phyloP scores from a whole-genome alignment of 1,140 invertebrate species.

The Rhyzopertha dominica region DNA sequence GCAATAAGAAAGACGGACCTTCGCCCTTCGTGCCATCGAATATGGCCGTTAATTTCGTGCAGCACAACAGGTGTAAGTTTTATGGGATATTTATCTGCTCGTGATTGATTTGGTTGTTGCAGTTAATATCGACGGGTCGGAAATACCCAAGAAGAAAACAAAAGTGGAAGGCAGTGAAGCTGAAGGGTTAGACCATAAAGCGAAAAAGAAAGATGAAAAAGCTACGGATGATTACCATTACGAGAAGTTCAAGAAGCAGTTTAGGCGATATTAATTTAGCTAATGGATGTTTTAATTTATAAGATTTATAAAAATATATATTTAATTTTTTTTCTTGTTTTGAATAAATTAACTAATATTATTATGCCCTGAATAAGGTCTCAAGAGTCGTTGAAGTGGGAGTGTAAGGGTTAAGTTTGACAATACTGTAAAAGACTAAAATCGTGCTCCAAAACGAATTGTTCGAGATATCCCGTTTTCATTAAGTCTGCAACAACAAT shows the following conservation, averaged over 20 bases:
- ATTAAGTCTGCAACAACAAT: too few relatives aligned
- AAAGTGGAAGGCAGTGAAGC: slow-evolving; percentile 51
- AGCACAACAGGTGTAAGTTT: slow-evolving; percentile 85
- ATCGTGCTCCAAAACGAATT: too few relatives aligned
- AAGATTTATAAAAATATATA: too few relatives aligned
- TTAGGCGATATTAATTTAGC: slow-evolving; percentile 72
- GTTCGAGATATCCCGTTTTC: too few relatives aligned
- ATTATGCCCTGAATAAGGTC: too few relatives aligned
- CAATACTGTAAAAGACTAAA: too few relatives aligned
- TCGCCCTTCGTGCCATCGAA: slow-evolving; percentile 96
- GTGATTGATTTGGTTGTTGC: slow-evolving; percentile 39
- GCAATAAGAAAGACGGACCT: slow-evolving; percentile 89
- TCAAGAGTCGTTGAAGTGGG: too few relatives aligned
- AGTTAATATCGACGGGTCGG: slow-evolving; percentile 78
- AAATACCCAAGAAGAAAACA: slow-evolving; percentile 54
- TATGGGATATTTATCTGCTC: slow-evolving; percentile 2
- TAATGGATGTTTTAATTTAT: too few relatives aligned
- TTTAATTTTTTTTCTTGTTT: too few relatives aligned
- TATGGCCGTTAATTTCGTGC: slow-evolving; percentile 97
- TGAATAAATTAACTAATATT: too few relatives aligned
- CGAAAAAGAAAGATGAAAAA: slow-evolving; percentile 72
- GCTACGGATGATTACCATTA: slow-evolving; percentile 97
- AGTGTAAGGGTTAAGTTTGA: too few relatives aligned
- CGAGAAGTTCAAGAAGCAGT: slow-evolving; percentile 95
- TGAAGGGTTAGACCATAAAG: slow-evolving; percentile 49